Conservation (phyloP, 2,113 vertebrate species). For the Ceuthmochares aereus region DNA sequence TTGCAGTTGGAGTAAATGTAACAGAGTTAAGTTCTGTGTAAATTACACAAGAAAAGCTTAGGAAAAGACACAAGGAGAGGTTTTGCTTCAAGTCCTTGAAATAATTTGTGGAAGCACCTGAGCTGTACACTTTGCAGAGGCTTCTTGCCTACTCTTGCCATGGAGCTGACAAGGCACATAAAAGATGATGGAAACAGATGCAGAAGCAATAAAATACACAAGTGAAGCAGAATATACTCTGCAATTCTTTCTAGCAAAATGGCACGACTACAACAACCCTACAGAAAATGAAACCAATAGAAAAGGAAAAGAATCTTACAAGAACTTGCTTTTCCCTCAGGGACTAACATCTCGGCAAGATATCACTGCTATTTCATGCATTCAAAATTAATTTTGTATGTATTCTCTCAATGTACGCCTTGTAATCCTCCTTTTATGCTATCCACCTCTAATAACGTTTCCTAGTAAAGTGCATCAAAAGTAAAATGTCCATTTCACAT, state of each 20-base stretch:
- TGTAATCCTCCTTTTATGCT: background rate
- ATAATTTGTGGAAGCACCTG: background rate
- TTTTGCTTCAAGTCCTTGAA: background rate
- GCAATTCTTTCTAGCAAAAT: background rate
- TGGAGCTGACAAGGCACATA: background rate
- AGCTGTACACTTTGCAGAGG: background rate
- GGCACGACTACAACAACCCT: background rate
- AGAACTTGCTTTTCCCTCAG: background rate
- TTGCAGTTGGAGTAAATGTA: background rate
- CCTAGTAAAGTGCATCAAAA: background rate
- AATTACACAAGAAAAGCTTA: background rate
- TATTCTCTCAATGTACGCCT: background rate
- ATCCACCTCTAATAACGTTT: background rate
- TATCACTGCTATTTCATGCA: background rate
- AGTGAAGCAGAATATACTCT: background rate
- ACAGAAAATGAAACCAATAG: background rate
- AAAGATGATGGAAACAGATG: background rate
- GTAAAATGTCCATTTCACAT: background rate
- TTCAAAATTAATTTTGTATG: background rate
- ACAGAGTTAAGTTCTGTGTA: background rate
- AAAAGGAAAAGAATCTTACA: background rate
- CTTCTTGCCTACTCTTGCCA: background rate
- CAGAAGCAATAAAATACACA: background rate
- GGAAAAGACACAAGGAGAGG: background rate
- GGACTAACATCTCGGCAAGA: background rate